phyloP scores from a whole-genome alignment of 2,113 vertebrate species.

The Platanista minor region DNA sequence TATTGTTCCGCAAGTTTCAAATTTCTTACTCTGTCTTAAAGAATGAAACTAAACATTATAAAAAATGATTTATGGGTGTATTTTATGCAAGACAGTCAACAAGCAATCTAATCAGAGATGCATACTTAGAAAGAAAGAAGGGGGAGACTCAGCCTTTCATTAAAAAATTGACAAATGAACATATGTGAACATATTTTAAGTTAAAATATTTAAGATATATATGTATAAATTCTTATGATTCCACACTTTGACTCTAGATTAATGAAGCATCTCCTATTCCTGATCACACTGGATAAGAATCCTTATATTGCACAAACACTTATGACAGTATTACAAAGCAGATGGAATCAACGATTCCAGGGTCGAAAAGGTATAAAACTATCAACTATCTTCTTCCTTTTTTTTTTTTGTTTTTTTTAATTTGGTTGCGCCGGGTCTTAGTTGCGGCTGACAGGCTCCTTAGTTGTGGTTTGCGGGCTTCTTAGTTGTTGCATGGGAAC shows the following conservation, averaged over 20 bases:
- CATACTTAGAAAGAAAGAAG: neutral
- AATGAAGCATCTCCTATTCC: neutral
- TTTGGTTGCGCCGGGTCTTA: no score
- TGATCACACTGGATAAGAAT: neutral
- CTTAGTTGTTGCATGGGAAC: no score
- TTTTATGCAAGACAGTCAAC: neutral
- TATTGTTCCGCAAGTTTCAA: neutral
- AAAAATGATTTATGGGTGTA: neutral
- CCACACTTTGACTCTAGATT: neutral
- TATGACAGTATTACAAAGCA: neutral
- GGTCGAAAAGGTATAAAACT: neutral
- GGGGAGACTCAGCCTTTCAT: neutral
- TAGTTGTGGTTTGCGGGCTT: no score
- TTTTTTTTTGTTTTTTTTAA: no score
- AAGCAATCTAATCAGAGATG: slow-evolving; percentile 10
- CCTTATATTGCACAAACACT: neutral
- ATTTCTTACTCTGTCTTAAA: neutral
- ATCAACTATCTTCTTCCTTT: neutral
- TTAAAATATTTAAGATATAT: slow-evolving; percentile 6
- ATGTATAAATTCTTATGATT: neutral
- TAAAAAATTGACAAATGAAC: neutral
- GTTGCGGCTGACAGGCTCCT: no score
- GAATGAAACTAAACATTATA: slow-evolving; percentile 22
- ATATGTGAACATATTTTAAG: neutral
- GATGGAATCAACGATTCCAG: neutral